A percentile compares a stretch with the other conserved stretches of the same genome.
Evolutionary conservation across 2,113 vertebrate species (phyloP).

Genomic region (Mola mola): DNA sequence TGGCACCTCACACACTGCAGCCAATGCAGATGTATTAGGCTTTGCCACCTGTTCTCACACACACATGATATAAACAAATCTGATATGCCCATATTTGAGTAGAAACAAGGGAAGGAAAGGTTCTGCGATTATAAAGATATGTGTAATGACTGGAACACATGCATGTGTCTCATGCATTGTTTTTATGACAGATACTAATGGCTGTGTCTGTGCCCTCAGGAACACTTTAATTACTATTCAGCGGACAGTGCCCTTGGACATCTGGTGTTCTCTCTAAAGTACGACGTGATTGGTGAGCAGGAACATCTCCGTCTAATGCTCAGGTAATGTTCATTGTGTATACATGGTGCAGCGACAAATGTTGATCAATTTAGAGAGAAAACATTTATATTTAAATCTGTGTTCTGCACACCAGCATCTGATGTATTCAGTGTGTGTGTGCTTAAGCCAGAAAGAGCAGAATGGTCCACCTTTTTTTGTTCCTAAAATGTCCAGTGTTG

Average conservation of each 20-base stretch:
- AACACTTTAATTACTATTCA: constrained; percentile 99
- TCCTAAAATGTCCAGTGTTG: constrained; percentile 18
- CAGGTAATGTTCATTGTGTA: constrained; percentile 79
- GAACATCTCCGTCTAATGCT: constrained; percentile 95
- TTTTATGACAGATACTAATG: constrained; percentile 44
- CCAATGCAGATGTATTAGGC: constrained; percentile 59
- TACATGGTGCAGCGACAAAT: neutral
- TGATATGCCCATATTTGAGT: constrained; percentile 11
- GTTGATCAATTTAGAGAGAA: neutral
- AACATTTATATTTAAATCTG: neutral
- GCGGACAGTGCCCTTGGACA: constrained; percentile 90
- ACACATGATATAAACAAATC: constrained; percentile 35
- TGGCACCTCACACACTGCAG: constrained; percentile 23
- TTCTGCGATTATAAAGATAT: neutral
- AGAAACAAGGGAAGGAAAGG: constrained; percentile 6
- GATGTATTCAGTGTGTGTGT: neutral
- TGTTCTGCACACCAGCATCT: constrained; percentile 1
- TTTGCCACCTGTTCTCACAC: constrained; percentile 47
- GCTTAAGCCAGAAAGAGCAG: neutral
- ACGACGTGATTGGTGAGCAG: constrained; percentile 93
- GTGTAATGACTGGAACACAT: neutral
- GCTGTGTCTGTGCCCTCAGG: constrained; percentile 80
- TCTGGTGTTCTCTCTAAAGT: constrained; percentile 96
- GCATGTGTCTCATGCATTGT: neutral
- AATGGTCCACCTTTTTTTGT: constrained; percentile 5